Percentiles rank a stretch among this genome's conserved stretches.
Evolutionary conservation across 2,113 vertebrate genomes (phyloP).

Genomic region (Zapus hudsonius): DNA sequence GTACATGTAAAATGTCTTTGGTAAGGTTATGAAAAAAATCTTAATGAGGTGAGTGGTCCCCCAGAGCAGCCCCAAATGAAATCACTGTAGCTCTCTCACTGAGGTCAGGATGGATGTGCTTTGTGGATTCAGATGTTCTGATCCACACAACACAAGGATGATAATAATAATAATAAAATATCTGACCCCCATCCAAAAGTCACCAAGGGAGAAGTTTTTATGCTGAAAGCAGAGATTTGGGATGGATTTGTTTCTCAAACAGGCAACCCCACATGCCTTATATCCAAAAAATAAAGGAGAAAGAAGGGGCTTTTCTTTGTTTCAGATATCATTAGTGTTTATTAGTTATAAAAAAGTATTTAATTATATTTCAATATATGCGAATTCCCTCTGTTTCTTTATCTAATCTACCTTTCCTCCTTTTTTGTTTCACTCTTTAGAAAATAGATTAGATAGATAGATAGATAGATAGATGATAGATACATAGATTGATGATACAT

Average conservation of each 20-base stretch:
- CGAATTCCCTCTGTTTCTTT: not conserved
- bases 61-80: not conserved
- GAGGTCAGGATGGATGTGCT: not conserved
- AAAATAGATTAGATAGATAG: too few relatives aligned
- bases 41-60: not conserved
- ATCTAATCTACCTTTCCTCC: not conserved
- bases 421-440: too few relatives aligned
- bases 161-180: not conserved
- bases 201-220: not conserved
- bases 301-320: not conserved
- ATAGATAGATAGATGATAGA: too few relatives aligned
- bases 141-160: not conserved
- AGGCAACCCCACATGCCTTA: not conserved
- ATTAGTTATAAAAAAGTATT: too few relatives aligned
- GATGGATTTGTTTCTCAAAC: not conserved
- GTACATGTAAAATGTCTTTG: not conserved
- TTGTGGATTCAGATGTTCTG: not conserved
- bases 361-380: not conserved
- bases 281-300: not conserved
- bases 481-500: too few relatives aligned
- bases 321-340: not conserved
- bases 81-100: not conserved
- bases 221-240: not conserved
- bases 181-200: not conserved
- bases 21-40: not conserved